Evolutionary conservation across 1,140 invertebrate genomes (phyloP), one percentile per base, ranked within the genome.

Genomic region (Drosophila pachea): DNA sequence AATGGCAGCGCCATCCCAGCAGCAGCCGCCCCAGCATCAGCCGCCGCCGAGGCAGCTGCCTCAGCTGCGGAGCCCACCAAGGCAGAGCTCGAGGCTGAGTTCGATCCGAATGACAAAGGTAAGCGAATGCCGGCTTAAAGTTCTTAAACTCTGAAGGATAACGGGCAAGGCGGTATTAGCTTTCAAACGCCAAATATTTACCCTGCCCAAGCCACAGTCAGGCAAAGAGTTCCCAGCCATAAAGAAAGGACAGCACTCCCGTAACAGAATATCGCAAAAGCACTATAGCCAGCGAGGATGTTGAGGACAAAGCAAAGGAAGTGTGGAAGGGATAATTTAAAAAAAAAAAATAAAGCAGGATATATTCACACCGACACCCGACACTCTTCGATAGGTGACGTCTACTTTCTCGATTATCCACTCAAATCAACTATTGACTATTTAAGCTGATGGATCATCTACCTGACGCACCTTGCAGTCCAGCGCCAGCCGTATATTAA

Each of bases 41-140:
- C 92, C 52, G 86, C 89, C 62, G 78, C 76, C 9, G 75, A 73
- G 49, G 74, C 73, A 68, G 75, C 75, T 42, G 66, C 75, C 9
- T 54, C 89, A 59, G 90, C 92, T 56, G 86, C 87, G 32, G 93
- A 94, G 87, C 93, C 93, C 31, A 93, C 92, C 61, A 92, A 92
- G 88, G 93, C 94, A 74, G 92, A 95, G 87, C 90, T 95, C 60
- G 92, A 94, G 81, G 92, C 93, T 52, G 94, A 95, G 89, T 95
- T 95, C 89, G 90, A 92, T 68, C 91, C 93, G 62, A 94, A 95
- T 89, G 94, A 95, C 90, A 92, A 93, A 92, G 94, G 95, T 95
- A 89, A 84, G 78, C 49, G 36, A 55, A 33, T 49, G 11, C 22
- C 8, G 32, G 48, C 7, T 7, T 43, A 38, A 58, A 22, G 38